Evolutionary conservation across 2,888 invertebrate species (phyloP).

Genomic region (Seira musarum): DNA sequence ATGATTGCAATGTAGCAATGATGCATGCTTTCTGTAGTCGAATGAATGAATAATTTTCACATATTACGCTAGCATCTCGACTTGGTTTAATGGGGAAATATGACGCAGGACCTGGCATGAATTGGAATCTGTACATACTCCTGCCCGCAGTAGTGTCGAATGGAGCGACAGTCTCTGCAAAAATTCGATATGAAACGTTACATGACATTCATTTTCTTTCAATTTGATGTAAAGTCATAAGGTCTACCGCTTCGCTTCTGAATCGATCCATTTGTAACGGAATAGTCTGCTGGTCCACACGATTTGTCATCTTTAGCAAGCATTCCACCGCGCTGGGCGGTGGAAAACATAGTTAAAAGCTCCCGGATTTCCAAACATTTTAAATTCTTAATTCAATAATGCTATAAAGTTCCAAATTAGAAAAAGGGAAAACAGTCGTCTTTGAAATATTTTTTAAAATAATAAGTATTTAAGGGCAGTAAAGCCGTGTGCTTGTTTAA

Average conservation of each 20-base stretch:
- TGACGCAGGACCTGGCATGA: slow-evolving; percentile 47
- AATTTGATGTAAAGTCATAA: no score
- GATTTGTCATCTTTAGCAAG: slow-evolving; percentile 32
- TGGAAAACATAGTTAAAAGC: slow-evolving; percentile 63
- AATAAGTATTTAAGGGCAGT: no score
- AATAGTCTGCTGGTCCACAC: slow-evolving; percentile 59
- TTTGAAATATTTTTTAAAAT: no score
- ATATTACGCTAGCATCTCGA: slow-evolving; percentile 30
- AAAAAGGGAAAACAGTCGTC: no score
- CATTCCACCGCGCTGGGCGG: slow-evolving; percentile 46
- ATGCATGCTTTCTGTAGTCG: background rate
- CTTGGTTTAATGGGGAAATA: slow-evolving; percentile 49
- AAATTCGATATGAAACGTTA: background rate
- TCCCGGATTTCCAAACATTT: slow-evolving; percentile 58
- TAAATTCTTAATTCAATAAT: no score
- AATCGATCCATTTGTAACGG: slow-evolving; percentile 39
- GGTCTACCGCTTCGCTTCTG: slow-evolving; percentile 34
- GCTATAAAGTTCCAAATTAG: no score
- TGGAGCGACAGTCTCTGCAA: slow-evolving; percentile 60
- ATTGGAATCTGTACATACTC: background rate
- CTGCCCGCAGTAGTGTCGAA: slow-evolving; percentile 51
- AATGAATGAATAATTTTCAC: no score
- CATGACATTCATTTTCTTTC: background rate
- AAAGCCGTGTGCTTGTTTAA: no score
- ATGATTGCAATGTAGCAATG: no score